phyloP scores from a whole-genome alignment of 2,888 invertebrate species.

The Pantelozetes paolii region DNA sequence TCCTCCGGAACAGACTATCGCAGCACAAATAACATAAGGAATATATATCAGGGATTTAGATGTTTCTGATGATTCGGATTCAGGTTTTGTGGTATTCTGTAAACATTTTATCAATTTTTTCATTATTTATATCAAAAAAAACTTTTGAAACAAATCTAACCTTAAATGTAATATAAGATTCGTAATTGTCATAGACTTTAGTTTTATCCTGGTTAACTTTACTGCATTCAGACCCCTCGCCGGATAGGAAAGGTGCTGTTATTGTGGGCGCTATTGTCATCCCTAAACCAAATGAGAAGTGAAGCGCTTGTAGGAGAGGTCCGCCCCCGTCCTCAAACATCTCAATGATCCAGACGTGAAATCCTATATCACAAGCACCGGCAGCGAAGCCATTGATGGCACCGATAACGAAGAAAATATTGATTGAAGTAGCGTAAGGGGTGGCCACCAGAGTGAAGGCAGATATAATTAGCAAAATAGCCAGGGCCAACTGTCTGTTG shows the following conservation, averaged over 20 bases:
- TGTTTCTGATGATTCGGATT: no score
- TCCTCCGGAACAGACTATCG: conserved; percentile 34
- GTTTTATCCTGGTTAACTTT: background rate
- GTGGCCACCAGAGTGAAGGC: conserved; percentile 28
- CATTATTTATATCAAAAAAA: no score
- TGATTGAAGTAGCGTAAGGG: conserved; percentile 10
- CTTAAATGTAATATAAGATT: background rate
- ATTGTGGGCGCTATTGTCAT: conserved; percentile 37
- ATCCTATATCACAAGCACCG: conserved; percentile 41
- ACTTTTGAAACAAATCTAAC: background rate
- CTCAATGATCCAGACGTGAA: conserved; percentile 40
- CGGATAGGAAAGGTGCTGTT: conserved; percentile 31
- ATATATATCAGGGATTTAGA: conserved; percentile 28
- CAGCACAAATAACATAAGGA: conserved; percentile 31
- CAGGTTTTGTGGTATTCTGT: background rate
- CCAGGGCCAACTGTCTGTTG: conserved; percentile 35
- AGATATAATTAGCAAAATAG: conserved; percentile 26
- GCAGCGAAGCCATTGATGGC: conserved; percentile 41
- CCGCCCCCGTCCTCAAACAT: conserved; percentile 41
- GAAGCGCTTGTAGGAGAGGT: conserved; percentile 38
- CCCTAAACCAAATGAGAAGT: conserved; percentile 38
- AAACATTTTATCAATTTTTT: no score
- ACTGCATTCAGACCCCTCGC: conserved; percentile 36
- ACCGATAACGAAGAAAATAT: conserved; percentile 34
- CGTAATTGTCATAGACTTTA: background rate